Conservation (phyloP, 2,797 vertebrate species). For the Trachops cirrhosus region DNA sequence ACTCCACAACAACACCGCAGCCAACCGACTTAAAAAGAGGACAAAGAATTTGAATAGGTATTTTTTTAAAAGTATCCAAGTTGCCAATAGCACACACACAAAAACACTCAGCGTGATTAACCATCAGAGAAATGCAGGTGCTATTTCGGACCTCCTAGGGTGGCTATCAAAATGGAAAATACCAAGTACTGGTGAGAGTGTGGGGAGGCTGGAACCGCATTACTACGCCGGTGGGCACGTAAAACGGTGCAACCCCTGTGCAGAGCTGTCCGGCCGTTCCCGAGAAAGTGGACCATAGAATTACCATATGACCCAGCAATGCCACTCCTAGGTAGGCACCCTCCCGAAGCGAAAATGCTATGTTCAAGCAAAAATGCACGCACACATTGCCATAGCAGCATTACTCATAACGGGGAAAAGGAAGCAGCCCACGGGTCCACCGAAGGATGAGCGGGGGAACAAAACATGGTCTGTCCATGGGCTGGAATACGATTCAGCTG, state of each 20-base stretch:
- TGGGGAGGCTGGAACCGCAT: not conserved
- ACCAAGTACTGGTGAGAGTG: too few species aligned
- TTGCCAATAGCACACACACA: not conserved
- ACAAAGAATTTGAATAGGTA: not conserved
- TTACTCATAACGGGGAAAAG: not conserved
- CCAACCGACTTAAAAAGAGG: not conserved
- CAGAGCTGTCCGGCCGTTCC: not conserved
- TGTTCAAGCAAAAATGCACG: not conserved
- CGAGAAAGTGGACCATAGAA: not conserved
- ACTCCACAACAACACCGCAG: not conserved
- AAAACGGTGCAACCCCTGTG: accelerated
- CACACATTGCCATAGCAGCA: not conserved
- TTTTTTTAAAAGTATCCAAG: not conserved
- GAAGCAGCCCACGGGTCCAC: not conserved
- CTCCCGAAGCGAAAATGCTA: not conserved
- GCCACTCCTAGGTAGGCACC: not conserved
- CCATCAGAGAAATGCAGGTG: not conserved
- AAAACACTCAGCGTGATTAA: not conserved
- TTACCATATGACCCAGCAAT: not conserved
- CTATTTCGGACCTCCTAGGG: not conserved
- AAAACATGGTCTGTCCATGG: not conserved
- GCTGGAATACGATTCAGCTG: not conserved
- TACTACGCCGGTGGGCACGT: not conserved
- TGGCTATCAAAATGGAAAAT: not conserved
- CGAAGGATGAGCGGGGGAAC: not conserved